Evolutionary conservation across 1,140 invertebrate species (phyloP).

Genomic region (Danaus plexippus): DNA sequence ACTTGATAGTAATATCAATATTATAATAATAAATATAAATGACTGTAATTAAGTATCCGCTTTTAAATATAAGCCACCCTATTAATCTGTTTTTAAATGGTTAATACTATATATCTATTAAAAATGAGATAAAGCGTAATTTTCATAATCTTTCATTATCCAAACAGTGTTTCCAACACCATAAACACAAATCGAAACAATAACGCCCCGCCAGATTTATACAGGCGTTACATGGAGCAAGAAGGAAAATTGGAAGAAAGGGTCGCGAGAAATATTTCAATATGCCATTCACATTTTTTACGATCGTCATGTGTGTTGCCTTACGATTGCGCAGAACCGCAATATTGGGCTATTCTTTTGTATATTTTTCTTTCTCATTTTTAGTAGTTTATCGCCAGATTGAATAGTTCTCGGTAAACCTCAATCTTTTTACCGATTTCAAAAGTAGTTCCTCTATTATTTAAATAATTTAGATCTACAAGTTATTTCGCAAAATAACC

Average conservation of each 20-base stretch:
- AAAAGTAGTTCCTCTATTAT: too few relatives aligned
- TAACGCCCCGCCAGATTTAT: constrained; percentile 42
- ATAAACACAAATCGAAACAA: constrained; percentile 44
- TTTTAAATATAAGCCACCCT: too few relatives aligned
- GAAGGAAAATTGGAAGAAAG: constrained; percentile 48
- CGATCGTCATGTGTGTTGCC: constrained; percentile 50
- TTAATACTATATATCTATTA: too few relatives aligned
- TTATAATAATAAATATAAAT: too few relatives aligned
- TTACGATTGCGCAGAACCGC: constrained; percentile 45
- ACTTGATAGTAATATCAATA: too few relatives aligned
- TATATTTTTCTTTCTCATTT: constrained; percentile 22
- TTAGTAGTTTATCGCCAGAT: constrained; percentile 25
- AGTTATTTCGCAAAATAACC: too few relatives aligned
- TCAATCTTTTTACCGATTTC: too few relatives aligned
- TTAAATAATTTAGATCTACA: too few relatives aligned
- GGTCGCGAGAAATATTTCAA: constrained; percentile 60
- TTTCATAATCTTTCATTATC: not conserved
- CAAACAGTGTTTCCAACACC: constrained; percentile 14
- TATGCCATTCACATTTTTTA: constrained; percentile 64
- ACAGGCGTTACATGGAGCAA: constrained; percentile 34
- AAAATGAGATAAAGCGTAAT: too few relatives aligned
- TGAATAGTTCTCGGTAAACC: constrained; percentile 14
- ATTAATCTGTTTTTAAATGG: too few relatives aligned
- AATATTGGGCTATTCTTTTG: constrained; percentile 38
- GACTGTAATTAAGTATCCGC: too few relatives aligned